Evolutionary conservation across 1,140 invertebrate species (phyloP), one percentile per base, ranked within the genome.

Genomic region (Drosophila nigrodunni): DNA sequence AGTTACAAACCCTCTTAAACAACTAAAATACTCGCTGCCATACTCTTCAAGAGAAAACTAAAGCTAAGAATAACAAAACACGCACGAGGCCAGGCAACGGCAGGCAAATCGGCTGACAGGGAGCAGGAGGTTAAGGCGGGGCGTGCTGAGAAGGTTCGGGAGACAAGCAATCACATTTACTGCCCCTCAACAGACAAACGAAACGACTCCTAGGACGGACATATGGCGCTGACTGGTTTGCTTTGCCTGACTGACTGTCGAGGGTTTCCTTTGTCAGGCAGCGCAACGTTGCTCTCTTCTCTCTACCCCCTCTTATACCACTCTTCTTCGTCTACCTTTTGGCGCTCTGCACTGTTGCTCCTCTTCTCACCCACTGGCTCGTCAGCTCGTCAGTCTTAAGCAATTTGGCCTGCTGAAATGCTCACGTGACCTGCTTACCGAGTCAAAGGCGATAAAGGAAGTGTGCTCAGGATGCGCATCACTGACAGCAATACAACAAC

Each of bases 361-460:
- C 60, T 64, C 30, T 30, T 43, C 49, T 54, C 54, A 57, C 37
- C 54, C 37, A 57, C 35, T 57, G 54, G 34, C 41, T 67, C 18
- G 11, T 62, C 46, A 52, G 73, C 39, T 67, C 18, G 11, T 62
- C 46, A 52, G 73, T 71, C 74, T 76, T 86, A 50, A 78, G 82
- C 82, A 71, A 71, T 82, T 79, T 77, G 41, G 47, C 15, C 66
- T 25, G 73, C 52, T 70, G 68, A 77, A 79, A 76, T 58, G 76
- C 50, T 89, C 80, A 88, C 85, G 85, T 88, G 85, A 88, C 85
- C 85, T 89, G 85, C 81, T 88, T 88, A 80, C 85, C 60, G 88
- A 87, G 73, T 82, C 83, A 79, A 70, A 73, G 68, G 60, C 47
- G 35, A 46, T 52, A 74, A 69, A 75, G 78, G 61, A 76, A 78